These are phyloP conservation scores for Artibeus jamaicensis DNA, from an alignment of 2,797 vertebrate genomes.

Conservation along the genomic window DNA sequence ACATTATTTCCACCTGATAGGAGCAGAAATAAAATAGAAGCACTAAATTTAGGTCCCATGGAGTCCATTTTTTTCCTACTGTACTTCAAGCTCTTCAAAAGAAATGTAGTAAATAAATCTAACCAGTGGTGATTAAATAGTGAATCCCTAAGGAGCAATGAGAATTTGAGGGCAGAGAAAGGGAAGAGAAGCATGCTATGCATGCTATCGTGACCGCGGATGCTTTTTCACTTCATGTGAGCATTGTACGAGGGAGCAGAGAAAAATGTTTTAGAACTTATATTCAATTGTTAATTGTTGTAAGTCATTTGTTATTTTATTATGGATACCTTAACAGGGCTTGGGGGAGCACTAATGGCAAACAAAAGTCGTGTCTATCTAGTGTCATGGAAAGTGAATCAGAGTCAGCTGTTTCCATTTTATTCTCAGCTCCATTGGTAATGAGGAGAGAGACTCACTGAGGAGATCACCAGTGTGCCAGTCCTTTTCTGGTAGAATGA, in stretches of 20 bases:
- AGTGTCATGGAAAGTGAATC: neutral
- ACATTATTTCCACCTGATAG: neutral
- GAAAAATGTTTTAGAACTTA: slow-evolving; percentile 14
- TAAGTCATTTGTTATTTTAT: neutral
- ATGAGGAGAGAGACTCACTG: neutral
- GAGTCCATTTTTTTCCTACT: neutral
- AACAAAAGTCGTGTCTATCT: neutral
- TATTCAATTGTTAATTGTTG: neutral
- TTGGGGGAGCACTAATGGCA: neutral
- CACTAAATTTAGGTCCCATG: neutral
- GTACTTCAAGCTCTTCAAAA: neutral
- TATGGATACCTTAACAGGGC: neutral
- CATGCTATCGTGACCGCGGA: neutral
- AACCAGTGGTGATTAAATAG: neutral
- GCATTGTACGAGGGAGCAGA: neutral
- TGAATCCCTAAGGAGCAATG: neutral
- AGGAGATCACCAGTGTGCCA: neutral
- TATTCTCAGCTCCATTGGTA: neutral
- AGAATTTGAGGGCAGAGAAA: neutral
- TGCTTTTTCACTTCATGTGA: neutral
- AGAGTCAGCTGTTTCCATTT: neutral
- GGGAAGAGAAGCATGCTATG: neutral
- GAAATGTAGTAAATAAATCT: neutral
- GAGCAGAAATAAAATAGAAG: neutral
- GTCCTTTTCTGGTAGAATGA: slow-evolving; percentile 16